These are phyloP conservation scores for Galleria mellonella DNA, from an alignment of 1,140 invertebrate species.

Conservation along the genomic window DNA sequence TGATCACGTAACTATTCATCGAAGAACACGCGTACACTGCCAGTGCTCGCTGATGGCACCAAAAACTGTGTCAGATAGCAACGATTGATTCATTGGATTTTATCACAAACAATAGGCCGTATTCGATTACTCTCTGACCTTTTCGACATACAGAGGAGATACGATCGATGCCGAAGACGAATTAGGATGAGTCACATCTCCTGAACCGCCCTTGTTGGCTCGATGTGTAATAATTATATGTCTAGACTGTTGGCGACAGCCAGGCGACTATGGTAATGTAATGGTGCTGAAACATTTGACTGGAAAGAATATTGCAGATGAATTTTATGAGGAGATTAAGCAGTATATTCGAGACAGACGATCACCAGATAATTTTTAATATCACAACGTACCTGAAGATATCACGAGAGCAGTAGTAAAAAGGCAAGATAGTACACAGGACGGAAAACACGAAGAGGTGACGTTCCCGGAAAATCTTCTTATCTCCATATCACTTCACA, in stretches of 20 bases:
- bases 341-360: background rate
- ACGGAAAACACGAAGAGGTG: conserved; percentile 59
- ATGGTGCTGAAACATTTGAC: conserved; percentile 38
- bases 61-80: conserved; percentile 10
- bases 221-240: conserved; percentile 64
- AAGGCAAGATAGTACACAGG: conserved; percentile 43
- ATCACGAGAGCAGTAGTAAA: conserved; percentile 42
- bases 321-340: conserved; percentile 4
- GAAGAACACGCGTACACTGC: too few species aligned
- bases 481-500: conserved; percentile 66
- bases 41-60: too few species aligned
- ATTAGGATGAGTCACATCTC: conserved; percentile 59
- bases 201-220: conserved; percentile 58
- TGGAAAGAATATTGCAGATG: conserved; percentile 4
- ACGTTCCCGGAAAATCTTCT: conserved; percentile 45
- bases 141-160: conserved; percentile 42
- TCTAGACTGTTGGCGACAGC: conserved; percentile 63
- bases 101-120: conserved; percentile 38
- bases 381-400: conserved; percentile 42
- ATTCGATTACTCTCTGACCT: conserved; percentile 54
- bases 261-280: conserved; percentile 60
- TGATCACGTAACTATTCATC: background rate
- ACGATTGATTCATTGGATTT: conserved; percentile 22
- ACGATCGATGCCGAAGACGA: conserved; percentile 56
- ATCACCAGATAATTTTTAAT: background rate